A percentile compares a stretch with the other conserved stretches of the same genome.
Evolutionary conservation across 1,140 invertebrate genomes (phyloP).

Genomic region (Psilanteris sp.): DNA sequence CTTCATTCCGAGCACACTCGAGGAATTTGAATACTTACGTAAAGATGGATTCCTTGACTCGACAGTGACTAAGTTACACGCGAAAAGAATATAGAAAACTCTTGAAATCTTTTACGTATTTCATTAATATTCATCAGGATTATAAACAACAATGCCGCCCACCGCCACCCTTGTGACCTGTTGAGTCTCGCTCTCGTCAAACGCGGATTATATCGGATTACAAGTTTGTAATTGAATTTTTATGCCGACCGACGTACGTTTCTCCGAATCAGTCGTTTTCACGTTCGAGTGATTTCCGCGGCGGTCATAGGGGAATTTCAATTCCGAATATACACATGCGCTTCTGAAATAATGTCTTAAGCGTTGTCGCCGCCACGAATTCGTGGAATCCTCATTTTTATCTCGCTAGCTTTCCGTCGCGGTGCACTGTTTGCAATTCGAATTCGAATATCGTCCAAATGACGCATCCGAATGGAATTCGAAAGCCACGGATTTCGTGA

Average conservation of each 20-base stretch:
- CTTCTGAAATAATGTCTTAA: constrained; percentile 53
- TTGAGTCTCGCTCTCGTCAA: constrained; percentile 70
- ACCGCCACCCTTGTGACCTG: constrained; percentile 71
- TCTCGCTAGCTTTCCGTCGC: constrained; percentile 33
- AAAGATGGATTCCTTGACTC: constrained; percentile 67
- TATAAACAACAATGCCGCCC: constrained; percentile 74
- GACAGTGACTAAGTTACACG: constrained; percentile 75
- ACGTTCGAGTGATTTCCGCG: constrained; percentile 61
- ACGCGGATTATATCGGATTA: constrained; percentile 74
- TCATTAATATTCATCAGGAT: constrained; percentile 77
- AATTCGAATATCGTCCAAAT: constrained; percentile 44
- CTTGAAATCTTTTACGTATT: constrained; percentile 67
- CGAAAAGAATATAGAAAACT: constrained; percentile 76
- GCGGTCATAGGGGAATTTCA: constrained; percentile 57
- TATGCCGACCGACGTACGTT: constrained; percentile 61
- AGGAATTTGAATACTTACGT: constrained; percentile 76
- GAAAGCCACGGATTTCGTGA: constrained; percentile 15
- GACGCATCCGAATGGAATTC: constrained; percentile 45
- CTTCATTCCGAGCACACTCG: constrained; percentile 74
- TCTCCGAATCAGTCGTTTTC: constrained; percentile 55
- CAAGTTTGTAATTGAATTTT: constrained; percentile 75
- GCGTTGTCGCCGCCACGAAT: constrained; percentile 41
- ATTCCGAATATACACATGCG: constrained; percentile 47
- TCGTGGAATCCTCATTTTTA: constrained; percentile 49
- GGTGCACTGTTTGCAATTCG: constrained; percentile 45